Evolutionary conservation across 2,797 vertebrate species (phyloP), one percentile per base, ranked within the genome.

Genomic region (Nothura maculosa): DNA sequence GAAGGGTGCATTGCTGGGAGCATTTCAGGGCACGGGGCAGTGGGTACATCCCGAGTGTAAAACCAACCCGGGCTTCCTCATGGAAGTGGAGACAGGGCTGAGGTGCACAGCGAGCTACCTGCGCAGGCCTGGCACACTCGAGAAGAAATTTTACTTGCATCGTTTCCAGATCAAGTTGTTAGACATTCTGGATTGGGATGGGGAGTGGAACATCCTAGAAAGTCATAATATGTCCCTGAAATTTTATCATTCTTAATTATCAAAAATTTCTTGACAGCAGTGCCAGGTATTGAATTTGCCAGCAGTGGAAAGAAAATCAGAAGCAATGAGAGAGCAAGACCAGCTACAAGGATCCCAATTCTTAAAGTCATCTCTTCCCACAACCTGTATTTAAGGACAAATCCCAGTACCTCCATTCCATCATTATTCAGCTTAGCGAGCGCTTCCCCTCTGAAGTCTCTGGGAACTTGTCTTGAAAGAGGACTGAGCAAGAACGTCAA

Each of bases 381-480:
- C 67, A 91, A 47, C 4, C 12, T 15, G 28, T 38, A 62, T 28
- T 70, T 67, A 70, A 73, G 32, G 61, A 64, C 20, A 74, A 75
- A 87, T 76, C 87, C 76, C 90, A 81, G 28, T 48, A 81, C 70
- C 8, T 48, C 54, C 24, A 25, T 30, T 82, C 32, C 64, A 5
- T 64, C 80, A 50, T 88, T 63, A 73, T 17, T 77, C 32, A 64
- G 47, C 12, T 66, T 86, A 66, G 48, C 42, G 76, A 10, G 15
- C 69, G 36, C 20, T 50, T 54, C 5, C 60, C 11, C 67, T 88
- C 36, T 87, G 55, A 81, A 87, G 28, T 67, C 64, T 50, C 91
- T 85, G 89, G 85, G 80, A 94, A 93, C 74, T 95, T 81, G 70
- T 83, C 90, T 54, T 61, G 5, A 89, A 90, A 92, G 61, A 34